These are phyloP conservation scores for Parascotia fuliginaria DNA, from an alignment of 2,888 invertebrate genomes.

Conservation along the genomic window DNA sequence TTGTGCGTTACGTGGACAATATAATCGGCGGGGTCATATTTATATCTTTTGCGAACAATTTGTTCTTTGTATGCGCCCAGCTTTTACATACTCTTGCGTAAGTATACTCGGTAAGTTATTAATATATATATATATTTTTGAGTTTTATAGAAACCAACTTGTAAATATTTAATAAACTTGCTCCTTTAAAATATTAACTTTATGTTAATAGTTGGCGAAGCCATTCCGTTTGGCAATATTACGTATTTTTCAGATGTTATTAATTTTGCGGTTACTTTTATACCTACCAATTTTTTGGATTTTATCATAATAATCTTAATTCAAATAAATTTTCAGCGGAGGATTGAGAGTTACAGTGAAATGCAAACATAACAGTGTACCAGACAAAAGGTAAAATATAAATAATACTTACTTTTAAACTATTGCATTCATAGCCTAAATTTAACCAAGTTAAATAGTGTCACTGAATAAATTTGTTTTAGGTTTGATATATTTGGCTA, in stretches of 20 bases:
- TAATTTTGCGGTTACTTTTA: too few relatives aligned
- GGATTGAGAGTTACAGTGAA: conserved; percentile 51
- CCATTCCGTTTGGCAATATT: too few relatives aligned
- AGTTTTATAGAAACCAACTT: too few relatives aligned
- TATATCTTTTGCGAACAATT: conserved; percentile 88
- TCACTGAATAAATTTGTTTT: not conserved
- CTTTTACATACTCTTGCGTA: conserved; percentile 88
- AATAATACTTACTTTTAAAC: not conserved
- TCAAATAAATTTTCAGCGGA: conserved; percentile 40
- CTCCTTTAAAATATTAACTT: too few relatives aligned
- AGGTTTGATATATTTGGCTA: conserved; percentile 53
- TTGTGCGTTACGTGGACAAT: conserved; percentile 86
- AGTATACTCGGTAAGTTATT: too few relatives aligned
- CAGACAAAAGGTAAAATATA: conserved; percentile 35
- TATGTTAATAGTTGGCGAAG: too few relatives aligned
- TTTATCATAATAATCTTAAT: not conserved
- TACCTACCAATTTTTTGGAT: too few relatives aligned
- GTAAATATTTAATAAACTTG: too few relatives aligned
- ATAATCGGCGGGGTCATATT: conserved; percentile 87
- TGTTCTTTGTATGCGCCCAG: conserved; percentile 90
- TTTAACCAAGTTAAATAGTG: too few relatives aligned
- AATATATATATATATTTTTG: too few relatives aligned
- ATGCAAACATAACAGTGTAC: conserved; percentile 34
- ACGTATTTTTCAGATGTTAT: too few relatives aligned
- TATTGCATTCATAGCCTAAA: too few relatives aligned